Base-by-base conservation (phyloP, 2,113 vertebrate genomes). In the Chaetodon trifascialis region DNA sequence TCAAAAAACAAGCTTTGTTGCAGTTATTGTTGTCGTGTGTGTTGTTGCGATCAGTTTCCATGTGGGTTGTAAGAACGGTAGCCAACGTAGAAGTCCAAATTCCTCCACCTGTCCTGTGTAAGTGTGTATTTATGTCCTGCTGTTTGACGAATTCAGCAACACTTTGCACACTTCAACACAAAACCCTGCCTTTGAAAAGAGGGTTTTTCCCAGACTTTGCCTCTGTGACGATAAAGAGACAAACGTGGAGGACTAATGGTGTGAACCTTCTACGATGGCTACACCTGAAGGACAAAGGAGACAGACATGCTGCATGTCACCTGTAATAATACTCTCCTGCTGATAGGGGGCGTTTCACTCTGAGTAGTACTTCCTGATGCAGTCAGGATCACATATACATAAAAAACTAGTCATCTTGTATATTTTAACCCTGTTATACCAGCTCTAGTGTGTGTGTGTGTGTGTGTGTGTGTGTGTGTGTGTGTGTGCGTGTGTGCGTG, bases 381-480 rank as follows among this genome's bases (percentile, higher is more conserved):
- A 44, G 74, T 88, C 84, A 84, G 86, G 81, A 90, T 80, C 80
- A 84, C 52, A 69, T 73, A 79, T 44, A 76, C 77, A 86, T 88
- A 89, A 60, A 88, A 89, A 92, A 90, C 87, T 74, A 92, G 47
- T 90, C 89, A 85, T 90, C 85, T 91, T 86, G 59, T 79, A 88
- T 86, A 74, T 88, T 81, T 71, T 73, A 90, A 94, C 93, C 93
- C 94, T 94, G 93, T 94, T 91, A 71, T 86, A 92, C 91, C 91
- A 93, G 78, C 88, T 89, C 89, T 85, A 79, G 67, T 72, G 74
- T 82, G 76, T 85, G 77, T 81, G 46, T 85, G 46, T 74, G 59
- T 58, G 38, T 75, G 79, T 87, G 38, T 76, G n/a, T 64, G 68
- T 56, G 44, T 76, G 80, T 64, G 46, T 56, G 23, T 75, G 65